A percentile compares a stretch with the other conserved stretches of the same genome.
Evolutionary conservation across 2,113 vertebrate genomes (phyloP).

Genomic region (Periophthalmus modestus): DNA sequence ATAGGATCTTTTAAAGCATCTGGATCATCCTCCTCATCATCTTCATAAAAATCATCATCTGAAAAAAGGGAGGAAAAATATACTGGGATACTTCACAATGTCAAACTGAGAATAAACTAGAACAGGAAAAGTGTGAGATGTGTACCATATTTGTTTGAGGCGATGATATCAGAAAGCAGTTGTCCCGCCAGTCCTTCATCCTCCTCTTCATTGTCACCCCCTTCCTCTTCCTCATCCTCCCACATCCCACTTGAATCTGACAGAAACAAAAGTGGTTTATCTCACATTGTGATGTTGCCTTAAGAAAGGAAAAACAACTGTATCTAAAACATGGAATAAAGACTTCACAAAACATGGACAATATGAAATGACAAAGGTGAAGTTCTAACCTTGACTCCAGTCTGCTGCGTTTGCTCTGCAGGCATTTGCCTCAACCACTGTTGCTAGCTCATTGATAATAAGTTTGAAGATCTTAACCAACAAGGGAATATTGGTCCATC

Average conservation of each 20-base stretch:
- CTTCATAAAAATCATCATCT: slow-evolving; percentile 99
- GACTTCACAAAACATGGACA: not conserved
- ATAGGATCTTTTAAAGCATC: slow-evolving; percentile 97
- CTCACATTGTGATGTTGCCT: not conserved
- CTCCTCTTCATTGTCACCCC: slow-evolving; percentile 82
- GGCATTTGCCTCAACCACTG: slow-evolving; percentile 90
- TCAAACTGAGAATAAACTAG: not conserved
- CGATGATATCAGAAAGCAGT: slow-evolving; percentile 93
- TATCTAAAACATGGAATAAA: not conserved
- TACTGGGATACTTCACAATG: not conserved
- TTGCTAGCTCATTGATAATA: slow-evolving; percentile 95
- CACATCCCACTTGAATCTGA: slow-evolving; percentile 93
- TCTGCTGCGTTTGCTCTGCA: slow-evolving; percentile 85
- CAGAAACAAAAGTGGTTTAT: slow-evolving; percentile 18
- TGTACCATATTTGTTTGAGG: slow-evolving; percentile 94
- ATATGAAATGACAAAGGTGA: not conserved
- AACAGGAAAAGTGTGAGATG: not conserved
- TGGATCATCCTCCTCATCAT: slow-evolving; percentile 96
- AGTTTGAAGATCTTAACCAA: slow-evolving; percentile 96
- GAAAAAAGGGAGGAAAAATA: slow-evolving; percentile 7
- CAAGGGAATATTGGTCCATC: slow-evolving; percentile 97
- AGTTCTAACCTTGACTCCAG: slow-evolving; percentile 86
- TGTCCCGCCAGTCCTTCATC: slow-evolving; percentile 92
- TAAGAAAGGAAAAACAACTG: not conserved
- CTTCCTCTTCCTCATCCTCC: slow-evolving; percentile 91